These are phyloP conservation scores for Horisme vitalbata DNA, from an alignment of 2,888 invertebrate genomes.

Conservation along the genomic window DNA sequence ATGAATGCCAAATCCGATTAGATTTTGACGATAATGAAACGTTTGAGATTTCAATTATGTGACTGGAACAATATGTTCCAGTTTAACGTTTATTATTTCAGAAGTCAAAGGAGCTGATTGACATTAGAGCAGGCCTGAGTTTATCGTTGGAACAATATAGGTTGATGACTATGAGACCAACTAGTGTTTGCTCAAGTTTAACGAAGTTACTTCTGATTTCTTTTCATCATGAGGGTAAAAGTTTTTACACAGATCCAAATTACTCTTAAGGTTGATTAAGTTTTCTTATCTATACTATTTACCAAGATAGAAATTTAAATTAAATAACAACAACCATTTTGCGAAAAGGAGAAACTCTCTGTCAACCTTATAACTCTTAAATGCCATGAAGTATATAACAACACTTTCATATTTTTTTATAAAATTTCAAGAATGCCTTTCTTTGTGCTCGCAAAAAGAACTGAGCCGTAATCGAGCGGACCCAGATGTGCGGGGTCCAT, in stretches of 20 bases:
- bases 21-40: slow-evolving; percentile 51
- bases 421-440: slow-evolving; percentile 38
- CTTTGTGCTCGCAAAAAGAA: slow-evolving; percentile 41
- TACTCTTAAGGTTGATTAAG: too few relatives aligned
- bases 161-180: too few relatives aligned
- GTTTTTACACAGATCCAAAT: too few relatives aligned
- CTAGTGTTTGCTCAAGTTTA: too few relatives aligned
- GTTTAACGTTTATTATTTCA: neutral
- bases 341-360: neutral
- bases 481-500: slow-evolving; percentile 35
- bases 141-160: too few relatives aligned
- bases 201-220: too few relatives aligned
- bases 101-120: too few relatives aligned
- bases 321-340: too few relatives aligned
- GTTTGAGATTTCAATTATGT: slow-evolving; percentile 24
- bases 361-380: slow-evolving; percentile 15
- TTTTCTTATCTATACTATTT: too few relatives aligned
- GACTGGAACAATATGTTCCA: slow-evolving; percentile 1
- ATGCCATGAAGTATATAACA: slow-evolving; percentile 27
- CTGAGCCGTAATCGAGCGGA: slow-evolving; percentile 39
- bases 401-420: slow-evolving; percentile 35
- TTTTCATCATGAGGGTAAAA: too few relatives aligned
- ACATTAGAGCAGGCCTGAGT: too few relatives aligned
- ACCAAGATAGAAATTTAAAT: too few relatives aligned
- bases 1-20: slow-evolving; percentile 64